These are phyloP conservation scores for Laticauda colubrina DNA, from an alignment of 2,113 vertebrate genomes.

Conservation along the genomic window DNA sequence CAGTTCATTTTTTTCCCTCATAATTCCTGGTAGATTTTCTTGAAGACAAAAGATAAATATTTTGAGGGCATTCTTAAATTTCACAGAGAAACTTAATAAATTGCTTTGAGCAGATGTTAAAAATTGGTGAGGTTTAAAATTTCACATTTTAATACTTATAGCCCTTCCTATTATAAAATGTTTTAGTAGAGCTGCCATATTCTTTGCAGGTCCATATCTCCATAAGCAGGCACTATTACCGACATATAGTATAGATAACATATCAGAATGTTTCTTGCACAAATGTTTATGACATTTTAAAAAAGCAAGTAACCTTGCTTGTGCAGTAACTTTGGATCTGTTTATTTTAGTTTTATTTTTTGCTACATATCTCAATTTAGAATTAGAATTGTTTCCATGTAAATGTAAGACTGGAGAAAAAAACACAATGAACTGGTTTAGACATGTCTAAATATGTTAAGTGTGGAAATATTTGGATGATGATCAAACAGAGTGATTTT, in stretches of 20 bases:
- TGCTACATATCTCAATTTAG: background rate
- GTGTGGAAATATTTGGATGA: background rate
- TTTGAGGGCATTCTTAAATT: background rate
- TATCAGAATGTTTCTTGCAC: conserved; percentile 18
- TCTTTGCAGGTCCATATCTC: conserved; percentile 22
- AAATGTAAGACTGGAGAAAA: background rate
- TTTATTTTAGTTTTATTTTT: background rate
- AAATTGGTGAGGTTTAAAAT: background rate
- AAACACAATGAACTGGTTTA: background rate
- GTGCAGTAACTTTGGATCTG: background rate
- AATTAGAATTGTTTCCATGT: background rate
- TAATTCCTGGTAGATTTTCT: background rate
- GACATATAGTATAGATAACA: background rate
- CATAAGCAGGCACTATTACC: background rate
- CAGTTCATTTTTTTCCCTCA: background rate
- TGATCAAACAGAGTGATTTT: background rate
- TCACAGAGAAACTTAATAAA: background rate
- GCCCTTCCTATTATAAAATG: background rate
- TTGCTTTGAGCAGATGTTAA: background rate
- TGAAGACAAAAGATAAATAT: background rate
- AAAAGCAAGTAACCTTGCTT: background rate
- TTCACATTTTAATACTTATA: background rate
- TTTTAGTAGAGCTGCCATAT: conserved; percentile 16
- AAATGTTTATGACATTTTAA: background rate
- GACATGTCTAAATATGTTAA: background rate